Percentiles rank a stretch among this genome's conserved stretches.
These are phyloP conservation scores for Akabosia matsudoensis DNA, from an alignment of 1,140 invertebrate genomes.

Conservation along the genomic window DNA sequence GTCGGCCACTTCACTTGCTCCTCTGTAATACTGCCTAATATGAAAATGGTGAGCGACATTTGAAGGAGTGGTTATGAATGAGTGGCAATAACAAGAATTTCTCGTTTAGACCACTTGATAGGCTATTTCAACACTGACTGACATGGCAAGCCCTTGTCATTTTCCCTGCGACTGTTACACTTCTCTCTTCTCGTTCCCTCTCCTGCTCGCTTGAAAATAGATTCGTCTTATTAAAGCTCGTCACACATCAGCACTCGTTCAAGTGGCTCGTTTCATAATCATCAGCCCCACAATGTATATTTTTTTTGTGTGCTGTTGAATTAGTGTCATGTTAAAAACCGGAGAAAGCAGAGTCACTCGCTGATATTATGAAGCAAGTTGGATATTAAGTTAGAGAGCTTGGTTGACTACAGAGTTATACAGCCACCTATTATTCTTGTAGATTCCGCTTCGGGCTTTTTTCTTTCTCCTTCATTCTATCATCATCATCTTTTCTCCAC, in stretches of 20 bases:
- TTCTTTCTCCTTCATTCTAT: background rate
- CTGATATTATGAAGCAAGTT: background rate
- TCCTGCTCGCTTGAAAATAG: background rate
- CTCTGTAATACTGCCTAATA: background rate
- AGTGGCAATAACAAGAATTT: constrained; percentile 19
- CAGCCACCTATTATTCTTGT: background rate
- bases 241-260: constrained; percentile 1
- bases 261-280: constrained; percentile 13
- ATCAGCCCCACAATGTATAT: background rate
- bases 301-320: constrained; percentile 18
- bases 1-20: background rate
- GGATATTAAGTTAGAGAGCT: background rate
- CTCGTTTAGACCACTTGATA: background rate
- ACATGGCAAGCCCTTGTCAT: constrained; percentile 16
- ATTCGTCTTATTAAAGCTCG: constrained; percentile 3
- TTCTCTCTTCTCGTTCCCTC: background rate
- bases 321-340: constrained; percentile 17
- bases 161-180: background rate
- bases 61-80: constrained; percentile 13
- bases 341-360: background rate
- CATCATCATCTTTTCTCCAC: too few relatives aligned
- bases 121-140: constrained; percentile 15
- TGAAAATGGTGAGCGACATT: constrained; percentile 1
- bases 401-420: constrained; percentile 6
- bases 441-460: background rate